Percentiles rank a stretch among this genome's conserved stretches.
phyloP scores from a whole-genome alignment of 2,113 vertebrate species.

The Pygoscelis adeliae region DNA sequence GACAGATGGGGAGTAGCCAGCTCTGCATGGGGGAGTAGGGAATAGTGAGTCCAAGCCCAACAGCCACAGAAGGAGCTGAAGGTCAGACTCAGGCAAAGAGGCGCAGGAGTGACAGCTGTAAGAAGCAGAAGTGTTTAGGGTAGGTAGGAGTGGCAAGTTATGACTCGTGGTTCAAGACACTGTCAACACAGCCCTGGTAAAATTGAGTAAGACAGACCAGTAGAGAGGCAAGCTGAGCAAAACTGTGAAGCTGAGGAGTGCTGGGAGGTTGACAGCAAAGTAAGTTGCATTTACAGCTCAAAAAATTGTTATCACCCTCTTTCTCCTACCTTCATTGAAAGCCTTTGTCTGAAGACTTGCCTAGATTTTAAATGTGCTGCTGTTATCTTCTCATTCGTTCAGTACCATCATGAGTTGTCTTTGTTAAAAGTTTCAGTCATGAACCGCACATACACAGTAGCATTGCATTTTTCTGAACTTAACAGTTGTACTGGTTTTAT shows the following conservation, averaged over 20 bases:
- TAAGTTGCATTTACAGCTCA: background rate
- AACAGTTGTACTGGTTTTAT: background rate
- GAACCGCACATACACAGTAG: rapidly evolving
- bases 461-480: background rate
- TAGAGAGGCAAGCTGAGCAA: background rate
- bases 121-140: background rate
- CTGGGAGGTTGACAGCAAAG: background rate
- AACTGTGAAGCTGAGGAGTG: background rate
- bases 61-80: background rate
- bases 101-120: background rate
- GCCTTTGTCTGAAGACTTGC: background rate
- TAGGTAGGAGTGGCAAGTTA: background rate
- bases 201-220: background rate
- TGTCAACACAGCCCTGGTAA: background rate
- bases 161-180: background rate
- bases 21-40: background rate
- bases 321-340: background rate
- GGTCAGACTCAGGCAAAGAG: background rate
- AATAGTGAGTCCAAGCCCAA: background rate
- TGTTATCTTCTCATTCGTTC: background rate
- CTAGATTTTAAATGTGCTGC: background rate
- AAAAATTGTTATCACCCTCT: background rate
- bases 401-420: background rate
- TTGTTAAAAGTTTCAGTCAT: background rate
- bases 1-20: background rate